Conservation (phyloP, 2,113 vertebrate genomes). For the Sapayoa aenigma region DNA sequence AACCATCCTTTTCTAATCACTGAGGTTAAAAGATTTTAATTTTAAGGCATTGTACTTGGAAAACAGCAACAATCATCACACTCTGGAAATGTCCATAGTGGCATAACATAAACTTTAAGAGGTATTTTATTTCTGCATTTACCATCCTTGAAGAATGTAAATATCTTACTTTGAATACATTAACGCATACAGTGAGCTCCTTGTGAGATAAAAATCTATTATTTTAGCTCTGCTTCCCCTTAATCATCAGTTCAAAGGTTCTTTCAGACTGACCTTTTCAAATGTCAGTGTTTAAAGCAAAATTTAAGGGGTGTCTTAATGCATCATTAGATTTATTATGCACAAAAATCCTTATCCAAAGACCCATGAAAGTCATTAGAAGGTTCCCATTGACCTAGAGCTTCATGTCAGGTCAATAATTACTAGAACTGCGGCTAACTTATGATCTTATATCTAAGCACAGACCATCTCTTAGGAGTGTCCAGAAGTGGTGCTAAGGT, state of each 20-base stretch:
- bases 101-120: not conserved
- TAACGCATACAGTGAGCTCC: not conserved
- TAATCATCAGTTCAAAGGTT: slow-evolving; percentile 7
- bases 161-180: not conserved
- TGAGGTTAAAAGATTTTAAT: not conserved
- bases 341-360: not conserved
- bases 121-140: not conserved
- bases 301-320: not conserved
- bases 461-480: not conserved
- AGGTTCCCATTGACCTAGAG: not conserved
- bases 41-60: not conserved
- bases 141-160: not conserved
- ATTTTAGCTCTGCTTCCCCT: slow-evolving; percentile 2
- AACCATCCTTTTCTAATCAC: not conserved
- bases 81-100: not conserved
- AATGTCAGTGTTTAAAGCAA: slow-evolving; percentile 39
- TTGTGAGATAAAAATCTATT: not conserved
- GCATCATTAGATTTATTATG: not conserved
- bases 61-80: not conserved
- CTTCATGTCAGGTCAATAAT: not conserved
- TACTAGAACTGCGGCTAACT: not conserved
- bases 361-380: not conserved
- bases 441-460: not conserved
- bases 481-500: not conserved
- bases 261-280: slow-evolving; percentile 18